Conservation (phyloP, 2,797 vertebrate species). For the Oceanodroma leucorhoa region DNA sequence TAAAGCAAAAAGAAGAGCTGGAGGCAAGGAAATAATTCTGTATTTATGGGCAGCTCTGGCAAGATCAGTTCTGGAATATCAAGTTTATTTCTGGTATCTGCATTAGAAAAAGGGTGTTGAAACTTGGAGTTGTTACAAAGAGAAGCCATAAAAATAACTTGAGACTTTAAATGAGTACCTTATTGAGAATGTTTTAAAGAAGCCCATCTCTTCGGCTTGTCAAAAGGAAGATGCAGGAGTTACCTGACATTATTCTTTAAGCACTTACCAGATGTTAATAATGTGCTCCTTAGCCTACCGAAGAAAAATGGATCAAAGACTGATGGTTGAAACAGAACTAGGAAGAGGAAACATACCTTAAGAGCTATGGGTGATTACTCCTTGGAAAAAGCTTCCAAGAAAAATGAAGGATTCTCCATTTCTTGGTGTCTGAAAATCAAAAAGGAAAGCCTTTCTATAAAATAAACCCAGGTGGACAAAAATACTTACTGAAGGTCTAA, state of each 20-base stretch:
- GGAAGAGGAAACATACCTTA: not conserved
- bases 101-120: conserved; percentile 24
- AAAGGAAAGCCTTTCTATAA: not conserved
- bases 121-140: conserved; percentile 26
- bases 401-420: not conserved
- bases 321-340: not conserved
- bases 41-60: conserved; percentile 6
- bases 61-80: conserved; percentile 18
- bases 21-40: not conserved
- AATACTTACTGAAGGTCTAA: not conserved
- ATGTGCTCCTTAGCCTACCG: not conserved
- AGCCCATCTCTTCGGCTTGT: not conserved
- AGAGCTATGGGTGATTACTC: not conserved
- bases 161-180: not conserved
- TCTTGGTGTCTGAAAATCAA: not conserved
- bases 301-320: not conserved
- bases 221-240: not conserved
- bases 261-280: not conserved
- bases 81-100: conserved; percentile 41
- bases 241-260: not conserved
- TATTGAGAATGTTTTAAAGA: not conserved
- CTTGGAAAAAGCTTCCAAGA: not conserved
- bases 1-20: conserved; percentile 1
- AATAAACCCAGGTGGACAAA: not conserved
- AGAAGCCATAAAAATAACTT: conserved; percentile 2